Evolutionary conservation across 2,113 vertebrate genomes (phyloP).

Genomic region (Tonatia bakeri): DNA sequence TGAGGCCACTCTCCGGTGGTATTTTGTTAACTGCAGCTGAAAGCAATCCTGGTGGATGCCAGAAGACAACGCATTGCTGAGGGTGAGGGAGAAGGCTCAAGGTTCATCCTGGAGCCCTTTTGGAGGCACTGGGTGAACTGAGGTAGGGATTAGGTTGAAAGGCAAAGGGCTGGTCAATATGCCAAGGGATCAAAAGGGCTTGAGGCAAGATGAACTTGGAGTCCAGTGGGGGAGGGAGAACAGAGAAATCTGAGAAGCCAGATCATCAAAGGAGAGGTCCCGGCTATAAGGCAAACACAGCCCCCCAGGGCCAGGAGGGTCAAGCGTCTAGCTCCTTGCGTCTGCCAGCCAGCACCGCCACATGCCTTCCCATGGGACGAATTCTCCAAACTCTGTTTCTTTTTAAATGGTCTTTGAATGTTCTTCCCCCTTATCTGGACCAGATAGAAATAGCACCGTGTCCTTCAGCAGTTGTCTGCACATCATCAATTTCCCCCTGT

Average conservation of each 20-base stretch:
- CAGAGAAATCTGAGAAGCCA: conserved; percentile 48
- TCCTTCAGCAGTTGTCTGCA: neutral
- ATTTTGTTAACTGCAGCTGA: neutral
- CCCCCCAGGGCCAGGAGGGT: neutral
- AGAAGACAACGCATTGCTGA: neutral
- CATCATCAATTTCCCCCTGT: neutral
- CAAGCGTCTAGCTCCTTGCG: neutral
- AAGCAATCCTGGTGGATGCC: neutral
- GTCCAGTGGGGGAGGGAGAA: neutral
- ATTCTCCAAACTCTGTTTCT: neutral
- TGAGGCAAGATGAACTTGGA: conserved; percentile 57
- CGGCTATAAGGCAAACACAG: neutral
- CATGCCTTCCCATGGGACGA: neutral
- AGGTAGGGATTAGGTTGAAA: neutral
- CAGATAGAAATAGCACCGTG: neutral
- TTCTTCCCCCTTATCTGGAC: conserved; percentile 6
- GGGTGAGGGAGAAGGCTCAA: neutral
- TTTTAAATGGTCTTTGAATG: neutral
- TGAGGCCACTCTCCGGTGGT: neutral
- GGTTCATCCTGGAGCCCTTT: neutral
- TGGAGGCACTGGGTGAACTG: neutral
- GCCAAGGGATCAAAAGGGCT: conserved; percentile 61
- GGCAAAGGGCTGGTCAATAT: neutral
- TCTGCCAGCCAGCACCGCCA: neutral
- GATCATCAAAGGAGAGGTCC: neutral